Evolutionary conservation across 2,888 invertebrate species (phyloP).

Genomic region (Platycheirus albimanus): DNA sequence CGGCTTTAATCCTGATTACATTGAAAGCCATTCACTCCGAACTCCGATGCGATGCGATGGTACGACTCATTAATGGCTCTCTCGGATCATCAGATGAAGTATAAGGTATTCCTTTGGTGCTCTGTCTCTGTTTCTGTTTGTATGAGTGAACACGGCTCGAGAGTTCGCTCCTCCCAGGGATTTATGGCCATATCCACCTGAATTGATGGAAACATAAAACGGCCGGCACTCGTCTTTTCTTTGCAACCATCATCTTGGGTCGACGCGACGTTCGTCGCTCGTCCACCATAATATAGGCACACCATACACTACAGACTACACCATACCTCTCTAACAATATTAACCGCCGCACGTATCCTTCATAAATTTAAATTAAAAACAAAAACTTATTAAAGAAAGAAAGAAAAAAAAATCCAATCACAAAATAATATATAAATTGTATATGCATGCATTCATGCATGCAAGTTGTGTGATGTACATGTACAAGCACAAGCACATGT

Average conservation of each 20-base stretch:
- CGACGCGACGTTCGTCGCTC: no score
- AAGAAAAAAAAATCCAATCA: slow-evolving; percentile 66
- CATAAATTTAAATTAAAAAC: slow-evolving; percentile 74
- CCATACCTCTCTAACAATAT: slow-evolving; percentile 68
- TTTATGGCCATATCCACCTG: slow-evolving; percentile 74
- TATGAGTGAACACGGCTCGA: slow-evolving; percentile 8
- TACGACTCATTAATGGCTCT: slow-evolving; percentile 66
- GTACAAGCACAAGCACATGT: slow-evolving; percentile 21
- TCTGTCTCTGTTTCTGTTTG: no score
- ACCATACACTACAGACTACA: no score
- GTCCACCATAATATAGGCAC: slow-evolving; percentile 29
- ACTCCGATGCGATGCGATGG: no score
- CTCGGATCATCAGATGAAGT: slow-evolving; percentile 25
- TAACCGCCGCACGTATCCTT: slow-evolving; percentile 61
- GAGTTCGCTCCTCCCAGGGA: slow-evolving; percentile 70
- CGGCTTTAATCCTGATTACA: slow-evolving; percentile 67
- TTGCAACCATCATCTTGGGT: slow-evolving; percentile 35
- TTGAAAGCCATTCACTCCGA: slow-evolving; percentile 70
- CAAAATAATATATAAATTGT: slow-evolving; percentile 53
- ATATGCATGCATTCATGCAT: no score
- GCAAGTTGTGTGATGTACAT: no score
- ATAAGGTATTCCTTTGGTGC: background rate
- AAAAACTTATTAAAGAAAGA: slow-evolving; percentile 62
- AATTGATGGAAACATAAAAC: slow-evolving; percentile 70
- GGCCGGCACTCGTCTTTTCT: slow-evolving; percentile 41